A percentile compares a stretch with the other conserved stretches of the same genome.
phyloP scores from a whole-genome alignment of 2,888 invertebrate species.

The Abrostola tripartita region DNA sequence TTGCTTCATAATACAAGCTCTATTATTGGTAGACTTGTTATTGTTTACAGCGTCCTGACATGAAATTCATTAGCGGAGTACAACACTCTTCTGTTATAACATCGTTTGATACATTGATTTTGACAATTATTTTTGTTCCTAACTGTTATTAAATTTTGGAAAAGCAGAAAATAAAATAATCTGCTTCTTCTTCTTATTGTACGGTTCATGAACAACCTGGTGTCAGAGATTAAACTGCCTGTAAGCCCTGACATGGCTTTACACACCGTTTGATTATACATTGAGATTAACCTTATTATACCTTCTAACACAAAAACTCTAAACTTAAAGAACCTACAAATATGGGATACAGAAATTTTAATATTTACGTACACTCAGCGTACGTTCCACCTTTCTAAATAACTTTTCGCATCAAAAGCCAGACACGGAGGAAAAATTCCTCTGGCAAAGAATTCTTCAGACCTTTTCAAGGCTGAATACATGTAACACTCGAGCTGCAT shows the following conservation, averaged over 20 bases:
- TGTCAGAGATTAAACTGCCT: no score
- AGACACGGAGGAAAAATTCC: constrained; percentile 22
- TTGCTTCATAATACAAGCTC: background rate
- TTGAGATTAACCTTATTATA: no score
- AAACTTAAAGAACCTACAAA: background rate
- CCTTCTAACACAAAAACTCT: no score
- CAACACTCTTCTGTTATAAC: background rate
- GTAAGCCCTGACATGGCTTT: no score
- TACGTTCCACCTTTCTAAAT: constrained; percentile 9
- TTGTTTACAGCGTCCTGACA: constrained; percentile 2
- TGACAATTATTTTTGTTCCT: background rate
- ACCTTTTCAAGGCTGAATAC: constrained; percentile 42
- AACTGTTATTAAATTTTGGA: background rate
- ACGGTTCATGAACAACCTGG: no score
- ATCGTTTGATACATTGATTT: background rate
- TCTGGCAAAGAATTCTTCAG: constrained; percentile 31
- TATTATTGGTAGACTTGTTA: constrained; percentile 1
- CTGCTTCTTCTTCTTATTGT: no score
- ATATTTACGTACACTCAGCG: constrained; percentile 1
- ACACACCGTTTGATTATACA: no score
- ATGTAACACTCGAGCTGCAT: constrained; percentile 39
- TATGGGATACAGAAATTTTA: background rate
- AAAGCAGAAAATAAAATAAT: no score
- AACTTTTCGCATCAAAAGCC: constrained; percentile 33
- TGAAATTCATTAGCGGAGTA: background rate